phyloP scores from a whole-genome alignment of 2,797 vertebrate genomes.

The Cirrhinus mrigala region DNA sequence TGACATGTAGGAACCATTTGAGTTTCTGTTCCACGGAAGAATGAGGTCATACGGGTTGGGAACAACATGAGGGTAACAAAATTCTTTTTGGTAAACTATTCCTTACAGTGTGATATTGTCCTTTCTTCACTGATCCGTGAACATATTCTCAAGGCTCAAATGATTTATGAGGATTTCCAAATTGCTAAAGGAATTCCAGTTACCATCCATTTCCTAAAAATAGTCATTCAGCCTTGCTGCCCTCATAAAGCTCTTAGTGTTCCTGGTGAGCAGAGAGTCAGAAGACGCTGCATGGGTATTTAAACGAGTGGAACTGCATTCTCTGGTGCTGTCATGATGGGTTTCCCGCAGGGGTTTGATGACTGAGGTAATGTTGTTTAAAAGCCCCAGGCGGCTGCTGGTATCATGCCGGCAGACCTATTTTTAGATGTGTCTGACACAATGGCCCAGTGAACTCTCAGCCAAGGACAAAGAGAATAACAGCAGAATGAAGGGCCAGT shows the following conservation, averaged over 20 bases:
- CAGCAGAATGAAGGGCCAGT: slow-evolving; percentile 43
- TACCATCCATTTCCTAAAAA: slow-evolving; percentile 12
- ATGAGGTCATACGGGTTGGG: slow-evolving; percentile 4
- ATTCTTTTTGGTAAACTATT: not conserved
- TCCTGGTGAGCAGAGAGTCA: slow-evolving; percentile 5
- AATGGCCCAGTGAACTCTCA: slow-evolving; percentile 62
- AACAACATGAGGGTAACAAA: not conserved
- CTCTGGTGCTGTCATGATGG: slow-evolving; percentile 37
- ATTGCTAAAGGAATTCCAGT: slow-evolving; percentile 6
- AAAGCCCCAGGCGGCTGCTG: slow-evolving; percentile 50
- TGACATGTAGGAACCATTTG: not conserved
- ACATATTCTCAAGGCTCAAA: not conserved
- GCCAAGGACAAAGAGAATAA: slow-evolving; percentile 56
- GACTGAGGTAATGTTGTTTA: slow-evolving; percentile 51
- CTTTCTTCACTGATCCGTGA: not conserved
- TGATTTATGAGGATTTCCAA: not conserved
- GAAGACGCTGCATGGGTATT: slow-evolving; percentile 18
- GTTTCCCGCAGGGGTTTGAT: slow-evolving; percentile 34
- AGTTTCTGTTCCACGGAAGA: not conserved
- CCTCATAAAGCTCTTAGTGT: slow-evolving; percentile 18
- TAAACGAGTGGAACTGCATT: slow-evolving; percentile 16
- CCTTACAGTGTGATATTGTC: not conserved
- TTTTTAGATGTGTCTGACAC: slow-evolving; percentile 63
- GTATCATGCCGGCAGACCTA: slow-evolving; percentile 53
- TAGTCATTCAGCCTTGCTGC: not conserved